Base-by-base conservation (phyloP, 2,797 vertebrate genomes). In the Staurois parvus region DNA sequence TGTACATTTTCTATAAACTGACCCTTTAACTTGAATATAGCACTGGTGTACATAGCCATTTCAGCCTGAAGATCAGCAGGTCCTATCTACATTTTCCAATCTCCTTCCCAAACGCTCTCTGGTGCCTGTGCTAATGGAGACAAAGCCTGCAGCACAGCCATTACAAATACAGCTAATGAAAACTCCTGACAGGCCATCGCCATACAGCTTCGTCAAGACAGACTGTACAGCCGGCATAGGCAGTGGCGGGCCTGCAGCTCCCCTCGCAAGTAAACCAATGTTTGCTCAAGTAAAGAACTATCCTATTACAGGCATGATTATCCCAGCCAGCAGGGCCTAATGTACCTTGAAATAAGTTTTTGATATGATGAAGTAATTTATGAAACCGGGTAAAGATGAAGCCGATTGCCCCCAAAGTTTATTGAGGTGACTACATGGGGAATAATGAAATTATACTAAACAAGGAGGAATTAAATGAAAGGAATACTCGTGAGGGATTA, bases 321-420 rank as follows among this genome's bases (percentile, higher is more conserved):
- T 85, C 84, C 83, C 91, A 90, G 83, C 89, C 90, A 74, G 85
- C 87, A 87, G 90, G 90, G 84, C 84, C 88, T 94, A 93, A 94
- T 91, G 91, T 93, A 92, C 91, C 92, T 93, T 94, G 93, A 94
- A 95, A 93, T 94, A 94, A 93, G 88, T 93, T 94, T 85, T 93
- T 92, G 91, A 92, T 92, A 88, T 90, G 89, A 92, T 89, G 87
- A 93, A 94, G 89, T 89, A 91, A 88, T 89, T 91, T 91, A 88
- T 87, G 85, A 90, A 88, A 90, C 79, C 89, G 79, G 28, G 77
- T 91, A 89, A 66, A 72, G 37, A 85, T 89, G n/a, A 81, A 90
- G 81, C 88, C 89, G 75, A 85, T 87, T 40, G 84, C 81, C 81
- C 87, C 67, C 29, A 72, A 87, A 89, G 62, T 90, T 92, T 90